Percentiles rank a stretch among this genome's conserved stretches.
These are phyloP conservation scores for Lasioglossum zephyrum DNA, from an alignment of 2,888 invertebrate genomes.

Conservation along the genomic window DNA sequence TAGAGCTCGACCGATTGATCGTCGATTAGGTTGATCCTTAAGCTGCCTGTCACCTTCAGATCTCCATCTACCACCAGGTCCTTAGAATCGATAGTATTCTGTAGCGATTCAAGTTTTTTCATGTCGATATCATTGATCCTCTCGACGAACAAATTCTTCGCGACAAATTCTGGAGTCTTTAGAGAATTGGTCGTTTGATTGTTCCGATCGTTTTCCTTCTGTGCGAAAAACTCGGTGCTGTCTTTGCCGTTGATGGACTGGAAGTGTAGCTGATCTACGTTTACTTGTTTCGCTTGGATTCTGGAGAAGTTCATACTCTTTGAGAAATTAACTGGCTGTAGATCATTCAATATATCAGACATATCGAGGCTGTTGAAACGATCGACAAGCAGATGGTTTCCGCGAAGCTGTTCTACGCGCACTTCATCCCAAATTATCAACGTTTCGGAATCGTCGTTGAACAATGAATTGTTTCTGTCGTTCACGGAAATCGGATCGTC, in stretches of 20 bases:
- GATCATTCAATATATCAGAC: slow-evolving; percentile 58
- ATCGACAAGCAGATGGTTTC: slow-evolving; percentile 61
- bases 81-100: slow-evolving; percentile 19
- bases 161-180: slow-evolving; percentile 44
- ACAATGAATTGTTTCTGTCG: slow-evolving; percentile 31
- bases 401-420: slow-evolving; percentile 61
- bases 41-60: slow-evolving; percentile 62
- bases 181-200: background rate
- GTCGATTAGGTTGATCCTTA: slow-evolving; percentile 66
- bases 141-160: slow-evolving; percentile 54
- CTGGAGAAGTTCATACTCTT: slow-evolving; percentile 48
- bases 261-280: slow-evolving; percentile 42
- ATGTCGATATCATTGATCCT: slow-evolving; percentile 54
- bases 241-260: slow-evolving; percentile 22
- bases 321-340: slow-evolving; percentile 40
- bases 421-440: slow-evolving; percentile 60
- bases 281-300: slow-evolving; percentile 62
- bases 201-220: background rate
- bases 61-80: slow-evolving; percentile 72
- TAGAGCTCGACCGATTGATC: slow-evolving; percentile 56
- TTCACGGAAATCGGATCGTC: slow-evolving; percentile 51
- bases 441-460: slow-evolving; percentile 52
- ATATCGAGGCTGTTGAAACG: slow-evolving; percentile 75
- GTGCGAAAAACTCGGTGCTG: background rate
- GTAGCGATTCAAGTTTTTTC: slow-evolving; percentile 26